Conservation (phyloP, 2,888 invertebrate species). For the Eupithecia inturbata region DNA sequence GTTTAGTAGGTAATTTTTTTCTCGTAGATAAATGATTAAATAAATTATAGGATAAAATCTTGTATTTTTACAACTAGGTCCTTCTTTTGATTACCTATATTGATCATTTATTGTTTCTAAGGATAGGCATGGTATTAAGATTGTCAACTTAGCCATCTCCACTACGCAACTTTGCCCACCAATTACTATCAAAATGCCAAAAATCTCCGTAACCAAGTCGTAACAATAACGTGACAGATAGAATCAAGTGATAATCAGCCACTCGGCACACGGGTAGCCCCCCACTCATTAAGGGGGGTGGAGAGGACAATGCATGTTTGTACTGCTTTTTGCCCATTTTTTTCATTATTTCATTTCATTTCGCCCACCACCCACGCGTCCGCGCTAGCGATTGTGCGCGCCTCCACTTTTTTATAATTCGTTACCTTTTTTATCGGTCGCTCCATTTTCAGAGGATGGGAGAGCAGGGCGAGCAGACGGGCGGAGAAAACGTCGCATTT, state of each 20-base stretch:
- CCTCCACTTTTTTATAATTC: slow-evolving; percentile 84
- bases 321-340: slow-evolving; percentile 84
- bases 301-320: slow-evolving; percentile 83
- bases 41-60: background rate
- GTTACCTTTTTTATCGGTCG: slow-evolving; percentile 84
- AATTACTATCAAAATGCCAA: background rate
- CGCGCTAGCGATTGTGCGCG: slow-evolving; percentile 81
- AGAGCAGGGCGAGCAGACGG: slow-evolving; percentile 58
- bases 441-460: slow-evolving; percentile 83
- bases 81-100: background rate
- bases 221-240: slow-evolving; percentile 58
- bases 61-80: background rate
- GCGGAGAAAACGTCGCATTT: slow-evolving; percentile 56
- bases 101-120: background rate
- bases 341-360: slow-evolving; percentile 85
- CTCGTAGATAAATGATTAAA: background rate
- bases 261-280: slow-evolving; percentile 63
- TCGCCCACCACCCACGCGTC: slow-evolving; percentile 82
- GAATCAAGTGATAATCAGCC: slow-evolving; percentile 82
- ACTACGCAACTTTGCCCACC: background rate
- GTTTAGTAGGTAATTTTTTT: background rate
- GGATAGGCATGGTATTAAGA: background rate
- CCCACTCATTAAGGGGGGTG: slow-evolving; percentile 77
- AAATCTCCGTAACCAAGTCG: background rate
- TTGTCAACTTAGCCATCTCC: background rate